These are phyloP conservation scores for Nothura maculosa DNA, from an alignment of 2,797 vertebrate genomes.

Conservation along the genomic window DNA sequence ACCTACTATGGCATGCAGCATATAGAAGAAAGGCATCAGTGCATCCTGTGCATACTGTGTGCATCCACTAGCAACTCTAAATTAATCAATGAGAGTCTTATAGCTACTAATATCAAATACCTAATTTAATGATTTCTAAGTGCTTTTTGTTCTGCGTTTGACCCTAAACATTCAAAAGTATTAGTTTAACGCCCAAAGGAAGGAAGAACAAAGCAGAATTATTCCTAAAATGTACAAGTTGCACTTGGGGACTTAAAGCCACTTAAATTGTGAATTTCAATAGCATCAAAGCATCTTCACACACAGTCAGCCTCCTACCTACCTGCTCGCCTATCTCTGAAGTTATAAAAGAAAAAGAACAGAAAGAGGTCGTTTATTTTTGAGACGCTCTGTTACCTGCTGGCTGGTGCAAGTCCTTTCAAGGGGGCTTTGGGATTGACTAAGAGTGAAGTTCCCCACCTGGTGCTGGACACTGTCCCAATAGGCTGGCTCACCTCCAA, in stretches of 20 bases:
- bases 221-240: neutral
- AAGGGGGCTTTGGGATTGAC: accelerated
- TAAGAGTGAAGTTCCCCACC: accelerated
- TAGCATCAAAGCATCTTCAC: neutral
- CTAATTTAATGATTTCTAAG: neutral
- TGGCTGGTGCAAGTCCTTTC: neutral
- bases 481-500: neutral
- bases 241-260: neutral
- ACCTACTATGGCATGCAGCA: neutral
- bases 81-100: neutral
- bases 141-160: neutral
- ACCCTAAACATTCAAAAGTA: neutral
- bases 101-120: neutral
- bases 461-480: neutral
- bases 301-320: neutral
- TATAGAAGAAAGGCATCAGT: neutral
- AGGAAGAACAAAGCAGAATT: neutral
- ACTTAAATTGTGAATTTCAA: neutral
- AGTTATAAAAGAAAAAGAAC: neutral
- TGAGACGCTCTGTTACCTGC: neutral
- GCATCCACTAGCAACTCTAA: neutral
- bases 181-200: neutral
- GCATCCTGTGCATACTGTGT: neutral
- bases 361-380: neutral
- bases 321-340: neutral